Evolutionary conservation across 2,888 invertebrate genomes (phyloP).

Genomic region (Graphium colonna): DNA sequence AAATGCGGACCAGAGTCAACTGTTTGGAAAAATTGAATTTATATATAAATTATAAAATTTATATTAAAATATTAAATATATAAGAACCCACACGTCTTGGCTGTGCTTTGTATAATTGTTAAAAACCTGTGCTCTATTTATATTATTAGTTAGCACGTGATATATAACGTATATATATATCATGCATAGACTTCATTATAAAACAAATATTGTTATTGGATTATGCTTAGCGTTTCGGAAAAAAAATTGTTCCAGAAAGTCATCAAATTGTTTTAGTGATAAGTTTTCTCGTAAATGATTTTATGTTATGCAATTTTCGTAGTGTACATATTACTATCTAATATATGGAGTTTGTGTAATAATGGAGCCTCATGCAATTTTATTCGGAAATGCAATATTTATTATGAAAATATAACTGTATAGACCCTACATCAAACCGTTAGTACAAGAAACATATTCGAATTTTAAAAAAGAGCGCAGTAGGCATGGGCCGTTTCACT

Average conservation of each 20-base stretch:
- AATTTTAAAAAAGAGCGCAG: conserved; percentile 4
- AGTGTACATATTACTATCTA: no score
- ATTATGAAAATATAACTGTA: background rate
- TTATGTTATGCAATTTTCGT: no score
- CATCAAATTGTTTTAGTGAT: no score
- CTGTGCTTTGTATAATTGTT: conserved; percentile 65
- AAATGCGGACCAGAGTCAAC: conserved; percentile 75
- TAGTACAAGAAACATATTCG: conserved; percentile 2
- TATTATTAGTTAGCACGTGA: conserved; percentile 12
- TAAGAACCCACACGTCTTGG: conserved; percentile 61
- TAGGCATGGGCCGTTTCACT: no score
- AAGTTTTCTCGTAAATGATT: no score
- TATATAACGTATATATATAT: conserved; percentile 1
- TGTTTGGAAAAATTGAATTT: conserved; percentile 65
- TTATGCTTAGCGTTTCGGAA: conserved; percentile 14
- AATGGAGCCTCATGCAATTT: no score
- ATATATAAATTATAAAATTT: conserved; percentile 44
- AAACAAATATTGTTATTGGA: background rate
- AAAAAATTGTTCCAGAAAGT: background rate
- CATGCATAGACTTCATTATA: background rate
- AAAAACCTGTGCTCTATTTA: conserved; percentile 25
- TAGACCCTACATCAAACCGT: background rate
- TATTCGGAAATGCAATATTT: no score
- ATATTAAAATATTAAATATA: conserved; percentile 42
- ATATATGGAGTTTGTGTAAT: no score